Base-by-base conservation (phyloP, 1,140 invertebrate species). In the Himalopsyche phryganea region DNA sequence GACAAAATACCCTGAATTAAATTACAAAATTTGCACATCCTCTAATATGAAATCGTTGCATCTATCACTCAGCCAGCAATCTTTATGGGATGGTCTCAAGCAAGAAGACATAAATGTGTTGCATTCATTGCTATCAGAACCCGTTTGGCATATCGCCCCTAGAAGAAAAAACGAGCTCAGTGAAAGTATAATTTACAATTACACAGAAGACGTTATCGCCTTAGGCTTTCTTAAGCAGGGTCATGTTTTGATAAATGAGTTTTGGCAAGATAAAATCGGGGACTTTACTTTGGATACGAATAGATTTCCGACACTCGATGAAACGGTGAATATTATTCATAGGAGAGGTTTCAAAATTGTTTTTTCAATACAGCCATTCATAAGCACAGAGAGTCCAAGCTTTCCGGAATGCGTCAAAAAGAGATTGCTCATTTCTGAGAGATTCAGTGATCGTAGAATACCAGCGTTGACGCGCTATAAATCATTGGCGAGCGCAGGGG, bases 21-120 rank as follows among this genome's bases (percentile, higher is more conserved):
- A 88, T 52, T 95, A 95, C 64, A 89, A 90, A 32, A 87, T 95
- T 33, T 95, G 92, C 65, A 88, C 87, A 0, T 85, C 86, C 0
- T 77, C 80, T 52, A 89, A 92, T 60, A 89, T 92, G 80, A 87
- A 84, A 14, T 81, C 79, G 13, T 69, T 93, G 1, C 90, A 92
- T 66, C 83, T 82, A 0, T 81, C 82, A n/a, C 71, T 78, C 9
- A 77, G 70, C 45, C 80, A 81, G 54, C 72, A 79, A 57, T 84
- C 84, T 5, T 72, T 91, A 1, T 92, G 88, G 89, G 89, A 91
- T 63, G 89, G 89, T 0, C 65, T 91, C 0, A 90, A 88, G 63
- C 83, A 87, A 19, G 83, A 84, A 41, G 90, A 92, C 53, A 79
- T 86, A 11, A 79, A 84, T 17, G 81, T 85, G 0, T 81, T 92